A percentile compares a stretch with the other conserved stretches of the same genome.
Evolutionary conservation across 2,888 invertebrate species (phyloP).

Genomic region (Baccha elongata): DNA sequence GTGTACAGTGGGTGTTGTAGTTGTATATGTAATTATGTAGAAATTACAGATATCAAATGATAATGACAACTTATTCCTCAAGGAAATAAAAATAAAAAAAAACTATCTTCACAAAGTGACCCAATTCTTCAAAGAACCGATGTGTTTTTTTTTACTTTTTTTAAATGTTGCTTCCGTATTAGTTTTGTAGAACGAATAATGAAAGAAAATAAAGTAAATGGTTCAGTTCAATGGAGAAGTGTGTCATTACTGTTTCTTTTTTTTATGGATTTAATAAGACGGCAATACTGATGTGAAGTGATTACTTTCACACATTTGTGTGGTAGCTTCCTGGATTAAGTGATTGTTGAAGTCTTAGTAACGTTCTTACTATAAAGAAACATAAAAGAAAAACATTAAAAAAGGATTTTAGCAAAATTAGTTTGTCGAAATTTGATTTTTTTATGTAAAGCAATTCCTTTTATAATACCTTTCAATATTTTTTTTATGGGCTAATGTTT

Average conservation of each 20-base stretch:
- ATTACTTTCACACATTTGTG: background rate
- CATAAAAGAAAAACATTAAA: too few relatives aligned
- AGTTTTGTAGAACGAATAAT: slow-evolving; percentile 15
- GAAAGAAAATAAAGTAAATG: slow-evolving; percentile 6
- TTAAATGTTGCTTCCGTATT: slow-evolving; percentile 6
- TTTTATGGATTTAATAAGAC: background rate
- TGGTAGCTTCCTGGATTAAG: background rate
- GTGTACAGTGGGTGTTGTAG: too few relatives aligned
- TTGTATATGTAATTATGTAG: background rate
- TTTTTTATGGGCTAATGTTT: too few relatives aligned
- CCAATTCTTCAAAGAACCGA: slow-evolving; percentile 4
- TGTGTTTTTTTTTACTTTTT: background rate
- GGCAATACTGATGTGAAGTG: background rate
- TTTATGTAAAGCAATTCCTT: too few relatives aligned
- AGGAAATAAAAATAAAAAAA: slow-evolving; percentile 9
- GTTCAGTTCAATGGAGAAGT: slow-evolving; percentile 2
- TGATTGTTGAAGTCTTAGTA: too few relatives aligned
- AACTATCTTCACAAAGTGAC: slow-evolving; percentile 9
- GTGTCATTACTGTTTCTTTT: background rate
- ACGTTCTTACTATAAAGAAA: too few relatives aligned
- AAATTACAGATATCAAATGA: background rate
- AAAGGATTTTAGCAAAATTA: too few relatives aligned
- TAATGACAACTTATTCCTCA: slow-evolving; percentile 11
- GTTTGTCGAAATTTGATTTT: too few relatives aligned
- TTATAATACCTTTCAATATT: too few relatives aligned